A percentile compares a stretch with the other conserved stretches of the same genome.
phyloP scores from a whole-genome alignment of 2,888 invertebrate genomes.

The Campoplex nolae region DNA sequence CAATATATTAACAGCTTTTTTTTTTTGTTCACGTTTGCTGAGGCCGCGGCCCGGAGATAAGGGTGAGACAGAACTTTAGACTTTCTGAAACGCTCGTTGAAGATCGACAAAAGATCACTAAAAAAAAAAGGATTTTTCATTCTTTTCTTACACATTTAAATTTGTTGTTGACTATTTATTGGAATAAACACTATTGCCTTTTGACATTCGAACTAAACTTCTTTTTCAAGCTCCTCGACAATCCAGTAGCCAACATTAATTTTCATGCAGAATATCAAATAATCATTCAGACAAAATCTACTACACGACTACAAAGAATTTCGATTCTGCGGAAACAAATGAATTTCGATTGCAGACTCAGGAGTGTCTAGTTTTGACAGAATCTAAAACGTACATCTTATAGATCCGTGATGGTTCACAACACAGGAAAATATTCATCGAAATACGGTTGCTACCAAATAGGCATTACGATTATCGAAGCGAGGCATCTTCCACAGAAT shows the following conservation, averaged over 20 bases:
- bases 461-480: slow-evolving; percentile 89
- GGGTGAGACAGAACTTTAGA: slow-evolving; percentile 39
- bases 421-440: slow-evolving; percentile 56
- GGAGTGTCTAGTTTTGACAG: slow-evolving; percentile 10
- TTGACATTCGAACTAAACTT: neutral
- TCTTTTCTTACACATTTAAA: neutral
- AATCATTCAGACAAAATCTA: neutral
- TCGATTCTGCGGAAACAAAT: slow-evolving; percentile 15
- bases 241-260: neutral
- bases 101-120: slow-evolving; percentile 32
- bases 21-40: slow-evolving; percentile 29
- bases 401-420: slow-evolving; percentile 55
- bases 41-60: slow-evolving; percentile 61
- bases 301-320: neutral
- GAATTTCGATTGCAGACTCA: neutral
- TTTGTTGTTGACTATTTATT: neutral
- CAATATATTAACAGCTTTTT: slow-evolving; percentile 67
- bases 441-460: slow-evolving; percentile 85
- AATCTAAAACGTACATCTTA: neutral
- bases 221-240: neutral
- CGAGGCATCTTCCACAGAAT: slow-evolving; percentile 86
- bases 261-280: neutral
- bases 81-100: slow-evolving; percentile 26
- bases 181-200: neutral
- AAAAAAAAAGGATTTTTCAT: neutral